phyloP scores from a whole-genome alignment of 1,140 invertebrate genomes.

The Hesperophylax magnus region DNA sequence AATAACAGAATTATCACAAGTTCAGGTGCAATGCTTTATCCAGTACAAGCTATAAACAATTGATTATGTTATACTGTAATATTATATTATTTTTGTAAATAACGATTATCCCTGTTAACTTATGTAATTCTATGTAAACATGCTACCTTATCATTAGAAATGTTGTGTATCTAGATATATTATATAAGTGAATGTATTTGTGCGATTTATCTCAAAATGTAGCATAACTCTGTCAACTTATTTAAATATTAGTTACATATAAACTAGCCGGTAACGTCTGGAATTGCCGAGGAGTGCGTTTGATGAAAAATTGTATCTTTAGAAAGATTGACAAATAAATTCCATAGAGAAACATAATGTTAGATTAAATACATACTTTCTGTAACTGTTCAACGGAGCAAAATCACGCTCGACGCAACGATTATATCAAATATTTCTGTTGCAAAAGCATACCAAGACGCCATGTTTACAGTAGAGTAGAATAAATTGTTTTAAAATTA shows the following conservation, averaged over 20 bases:
- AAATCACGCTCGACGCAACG: too few species aligned
- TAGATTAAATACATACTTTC: neutral
- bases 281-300: conserved; percentile 45
- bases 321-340: conserved; percentile 14
- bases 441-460: too few species aligned
- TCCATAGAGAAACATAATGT: conserved; percentile 13
- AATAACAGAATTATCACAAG: neutral
- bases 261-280: conserved; percentile 50
- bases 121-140: conserved; percentile 22
- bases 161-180: neutral
- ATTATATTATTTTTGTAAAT: conserved; percentile 5
- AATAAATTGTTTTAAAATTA: too few species aligned
- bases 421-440: too few species aligned
- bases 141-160: conserved; percentile 14
- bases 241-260: conserved; percentile 47
- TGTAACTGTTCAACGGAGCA: too few species aligned
- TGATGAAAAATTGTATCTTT: neutral
- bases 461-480: too few species aligned
- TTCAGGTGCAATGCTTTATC: conserved; percentile 7
- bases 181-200: conserved; percentile 44
- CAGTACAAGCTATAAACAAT: neutral
- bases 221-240: conserved; percentile 19
- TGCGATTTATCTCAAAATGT: conserved; percentile 43
- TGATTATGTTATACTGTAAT: conserved; percentile 3
- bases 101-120: conserved; percentile 16